Evolutionary conservation across 1,140 invertebrate genomes (phyloP).

Genomic region (Drosophila gunungcola): DNA sequence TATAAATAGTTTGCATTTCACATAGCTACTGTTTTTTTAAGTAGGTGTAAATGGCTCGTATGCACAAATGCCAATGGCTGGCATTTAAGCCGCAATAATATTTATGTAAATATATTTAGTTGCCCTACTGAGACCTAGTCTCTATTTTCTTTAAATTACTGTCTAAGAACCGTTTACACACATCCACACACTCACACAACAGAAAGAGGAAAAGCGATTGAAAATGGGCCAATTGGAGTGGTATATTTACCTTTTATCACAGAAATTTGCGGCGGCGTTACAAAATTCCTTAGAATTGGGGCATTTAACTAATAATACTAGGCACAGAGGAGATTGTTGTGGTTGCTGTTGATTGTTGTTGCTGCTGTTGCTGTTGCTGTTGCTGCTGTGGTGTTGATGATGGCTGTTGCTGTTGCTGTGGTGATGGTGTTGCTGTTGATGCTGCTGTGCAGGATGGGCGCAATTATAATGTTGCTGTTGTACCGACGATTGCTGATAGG

Average conservation of each 20-base stretch:
- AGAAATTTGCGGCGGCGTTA: constrained; percentile 84
- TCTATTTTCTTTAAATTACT: constrained; percentile 7
- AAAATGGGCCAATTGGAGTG: constrained; percentile 1
- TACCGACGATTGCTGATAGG: constrained; percentile 54
- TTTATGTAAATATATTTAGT: constrained; percentile 4
- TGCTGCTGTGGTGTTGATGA: constrained; percentile 42
- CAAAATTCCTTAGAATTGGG: constrained; percentile 85
- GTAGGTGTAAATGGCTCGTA: constrained; percentile 21
- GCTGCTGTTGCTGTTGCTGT: constrained; percentile 44
- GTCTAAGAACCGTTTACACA: neutral
- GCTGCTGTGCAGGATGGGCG: constrained; percentile 58
- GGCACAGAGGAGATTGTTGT: constrained; percentile 84
- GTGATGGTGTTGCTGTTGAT: constrained; percentile 54
- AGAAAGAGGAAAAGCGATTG: neutral
- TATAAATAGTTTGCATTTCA: constrained; percentile 1
- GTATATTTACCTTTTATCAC: constrained; percentile 84
- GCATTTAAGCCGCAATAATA: constrained; percentile 33
- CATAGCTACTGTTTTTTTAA: constrained; percentile 21
- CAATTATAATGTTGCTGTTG: constrained; percentile 70
- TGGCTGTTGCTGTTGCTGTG: constrained; percentile 42
- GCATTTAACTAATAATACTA: constrained; percentile 85
- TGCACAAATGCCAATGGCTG: constrained; percentile 34
- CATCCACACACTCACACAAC: neutral
- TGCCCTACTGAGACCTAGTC: neutral
- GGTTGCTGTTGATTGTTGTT: constrained; percentile 65